Evolutionary conservation across 2,113 vertebrate species (phyloP).

Genomic region (Scomber japonicus): DNA sequence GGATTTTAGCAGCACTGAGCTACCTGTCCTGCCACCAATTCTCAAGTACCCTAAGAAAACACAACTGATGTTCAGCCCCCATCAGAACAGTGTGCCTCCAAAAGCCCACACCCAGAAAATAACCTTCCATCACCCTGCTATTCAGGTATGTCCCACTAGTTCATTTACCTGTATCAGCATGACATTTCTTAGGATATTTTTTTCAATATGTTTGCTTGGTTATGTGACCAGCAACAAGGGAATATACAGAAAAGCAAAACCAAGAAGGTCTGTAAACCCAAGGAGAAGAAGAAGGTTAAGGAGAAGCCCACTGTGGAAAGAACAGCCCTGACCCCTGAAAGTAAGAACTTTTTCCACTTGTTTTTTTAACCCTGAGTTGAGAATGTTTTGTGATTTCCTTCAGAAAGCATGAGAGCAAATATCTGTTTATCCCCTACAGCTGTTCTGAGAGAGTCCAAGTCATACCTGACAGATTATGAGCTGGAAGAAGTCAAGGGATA

Average conservation of each 20-base stretch:
- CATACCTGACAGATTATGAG: conserved; percentile 16
- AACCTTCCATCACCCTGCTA: not conserved
- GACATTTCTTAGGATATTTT: not conserved
- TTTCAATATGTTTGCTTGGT: not conserved
- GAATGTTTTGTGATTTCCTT: not conserved
- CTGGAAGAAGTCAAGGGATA: conserved; percentile 28
- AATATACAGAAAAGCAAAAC: not conserved
- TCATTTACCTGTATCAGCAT: not conserved
- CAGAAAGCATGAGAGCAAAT: not conserved
- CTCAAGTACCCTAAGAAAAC: not conserved
- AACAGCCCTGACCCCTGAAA: not conserved
- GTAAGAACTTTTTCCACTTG: not conserved
- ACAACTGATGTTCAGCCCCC: not conserved
- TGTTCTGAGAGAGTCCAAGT: conserved; percentile 11
- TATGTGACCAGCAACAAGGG: not conserved
- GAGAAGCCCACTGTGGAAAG: not conserved
- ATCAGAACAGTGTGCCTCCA: not conserved
- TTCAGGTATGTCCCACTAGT: not conserved
- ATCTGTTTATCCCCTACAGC: not conserved
- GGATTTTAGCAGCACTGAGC: not conserved
- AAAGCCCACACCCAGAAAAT: not conserved
- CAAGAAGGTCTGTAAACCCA: no score
- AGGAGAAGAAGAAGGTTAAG: no score
- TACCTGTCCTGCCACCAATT: not conserved
- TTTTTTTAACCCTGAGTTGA: not conserved